Conservation (phyloP, 2,888 invertebrate species). For the Eutolmus rufibarbis region DNA sequence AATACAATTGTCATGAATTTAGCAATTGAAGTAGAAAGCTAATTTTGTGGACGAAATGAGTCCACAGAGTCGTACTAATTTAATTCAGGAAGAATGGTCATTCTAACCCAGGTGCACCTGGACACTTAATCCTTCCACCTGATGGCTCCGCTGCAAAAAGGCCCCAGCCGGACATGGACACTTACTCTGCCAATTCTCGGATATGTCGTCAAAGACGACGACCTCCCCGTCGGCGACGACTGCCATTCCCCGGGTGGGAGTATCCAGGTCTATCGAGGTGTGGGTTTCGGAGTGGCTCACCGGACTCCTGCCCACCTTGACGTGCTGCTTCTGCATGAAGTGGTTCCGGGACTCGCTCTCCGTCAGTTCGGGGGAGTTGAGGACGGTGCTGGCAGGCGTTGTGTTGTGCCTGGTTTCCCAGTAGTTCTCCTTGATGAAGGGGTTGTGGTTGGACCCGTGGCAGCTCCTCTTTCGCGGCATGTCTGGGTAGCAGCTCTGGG, state of each 20-base stretch:
- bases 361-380: conserved; percentile 58
- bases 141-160: conserved; percentile 6
- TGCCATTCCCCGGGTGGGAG: conserved; percentile 57
- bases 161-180: conserved; percentile 42
- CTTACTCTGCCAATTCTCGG: conserved; percentile 80
- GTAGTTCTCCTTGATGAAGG: conserved; percentile 51
- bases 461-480: conserved; percentile 46
- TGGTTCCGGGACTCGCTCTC: conserved; percentile 49
- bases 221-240: conserved; percentile 77
- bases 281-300: conserved; percentile 52
- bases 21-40: not conserved
- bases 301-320: conserved; percentile 57
- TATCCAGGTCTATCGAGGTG: conserved; percentile 41
- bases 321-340: conserved; percentile 52
- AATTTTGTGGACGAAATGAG: not conserved
- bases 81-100: not conserved
- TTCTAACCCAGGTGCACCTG: not conserved
- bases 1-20: not conserved
- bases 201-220: conserved; percentile 86
- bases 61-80: not conserved
- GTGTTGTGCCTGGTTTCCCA: conserved; percentile 57
- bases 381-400: conserved; percentile 55
- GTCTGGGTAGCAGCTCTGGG: conserved; percentile 31
- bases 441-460: conserved; percentile 46
- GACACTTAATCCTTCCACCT: not conserved